Evolutionary conservation across 2,797 vertebrate genomes (phyloP), one percentile per base, ranked within the genome.

Genomic region (Cygnus olor): DNA sequence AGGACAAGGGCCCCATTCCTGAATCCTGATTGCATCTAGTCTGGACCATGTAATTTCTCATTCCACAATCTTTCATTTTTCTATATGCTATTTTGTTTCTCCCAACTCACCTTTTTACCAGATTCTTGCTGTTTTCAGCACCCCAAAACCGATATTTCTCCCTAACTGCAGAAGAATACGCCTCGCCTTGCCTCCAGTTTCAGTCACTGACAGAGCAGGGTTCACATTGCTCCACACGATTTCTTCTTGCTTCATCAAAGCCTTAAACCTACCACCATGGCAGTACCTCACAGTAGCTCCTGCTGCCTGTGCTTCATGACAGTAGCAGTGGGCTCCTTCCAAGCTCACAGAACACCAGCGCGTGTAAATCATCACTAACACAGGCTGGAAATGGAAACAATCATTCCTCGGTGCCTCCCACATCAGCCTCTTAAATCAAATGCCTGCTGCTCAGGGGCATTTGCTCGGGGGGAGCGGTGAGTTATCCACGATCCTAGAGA

Each of bases 1-100:
- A 69, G 70, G 42, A 92, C 76, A 51, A 65, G 25, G 18, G 30
- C 20, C 49, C 36, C 14, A 3, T 42, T 88, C 51, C 51, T 58
- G 69, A 95, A 21, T 44, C 60, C 40, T 47, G 30, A 53, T 16
- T 54, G 21, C 16, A 58, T 20, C 54, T 20, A 61, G 61, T 8
- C 47, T 56, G 58, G 12, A 28, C 21, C 69, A 32, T 5, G 27
- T 19, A 6, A 34, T 49, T 88, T 79, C 38, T 84, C 51, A 40
- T 53, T 56, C 47, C 0, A 0, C 1, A 4, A 66, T 15, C 70
- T 56, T 56, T 49, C n/a, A 10, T 9, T 47, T 16, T 34, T 49
- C 58, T 27, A 30, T 8, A 15, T 40, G 28, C 10, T 6, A 30
- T 51, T 49, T 36, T 34, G 18, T 44, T 63, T 78, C 36, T 9